These are phyloP conservation scores for Belgica antarctica DNA, from an alignment of 2,888 invertebrate genomes.

Conservation along the genomic window DNA sequence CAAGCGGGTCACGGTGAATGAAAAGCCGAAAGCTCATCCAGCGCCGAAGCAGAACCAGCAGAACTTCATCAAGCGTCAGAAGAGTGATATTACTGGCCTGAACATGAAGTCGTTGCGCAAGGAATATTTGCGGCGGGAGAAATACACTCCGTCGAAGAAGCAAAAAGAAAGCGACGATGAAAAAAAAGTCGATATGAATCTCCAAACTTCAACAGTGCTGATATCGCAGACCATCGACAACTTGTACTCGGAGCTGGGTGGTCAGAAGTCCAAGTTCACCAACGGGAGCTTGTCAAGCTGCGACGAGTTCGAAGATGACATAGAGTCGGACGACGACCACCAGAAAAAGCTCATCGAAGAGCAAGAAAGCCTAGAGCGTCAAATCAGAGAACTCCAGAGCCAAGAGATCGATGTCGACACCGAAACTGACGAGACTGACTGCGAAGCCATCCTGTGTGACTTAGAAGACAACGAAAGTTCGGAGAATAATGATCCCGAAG, in stretches of 20 bases:
- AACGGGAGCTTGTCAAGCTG: conserved; percentile 51
- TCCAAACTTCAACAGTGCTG: conserved; percentile 54
- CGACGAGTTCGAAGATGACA: conserved; percentile 59
- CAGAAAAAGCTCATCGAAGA: conserved; percentile 72
- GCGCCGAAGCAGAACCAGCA: neutral
- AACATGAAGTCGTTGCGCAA: conserved; percentile 56
- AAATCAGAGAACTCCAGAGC: conserved; percentile 71
- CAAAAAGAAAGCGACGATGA: conserved; percentile 18
- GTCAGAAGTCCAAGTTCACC: conserved; percentile 56
- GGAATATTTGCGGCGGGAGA: conserved; percentile 55
- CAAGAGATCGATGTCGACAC: conserved; percentile 74
- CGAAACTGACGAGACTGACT: conserved; percentile 72
- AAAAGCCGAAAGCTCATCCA: conserved; percentile 28
- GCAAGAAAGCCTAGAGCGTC: conserved; percentile 71
- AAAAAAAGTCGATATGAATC: conserved; percentile 55
- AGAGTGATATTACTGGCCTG: conserved; percentile 63
- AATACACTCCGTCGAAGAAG: conserved; percentile 46
- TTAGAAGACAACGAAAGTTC: conserved; percentile 49
- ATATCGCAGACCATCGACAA: conserved; percentile 54
- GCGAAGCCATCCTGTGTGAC: conserved; percentile 51
- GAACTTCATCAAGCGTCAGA: conserved; percentile 54
- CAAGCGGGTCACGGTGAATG: conserved; percentile 45
- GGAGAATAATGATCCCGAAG: conserved; percentile 48
- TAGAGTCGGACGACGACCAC: conserved; percentile 61
- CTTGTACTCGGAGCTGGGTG: conserved; percentile 58